These are phyloP conservation scores for Phyllotreta cruciferae DNA, from an alignment of 2,888 invertebrate species.

Conservation along the genomic window DNA sequence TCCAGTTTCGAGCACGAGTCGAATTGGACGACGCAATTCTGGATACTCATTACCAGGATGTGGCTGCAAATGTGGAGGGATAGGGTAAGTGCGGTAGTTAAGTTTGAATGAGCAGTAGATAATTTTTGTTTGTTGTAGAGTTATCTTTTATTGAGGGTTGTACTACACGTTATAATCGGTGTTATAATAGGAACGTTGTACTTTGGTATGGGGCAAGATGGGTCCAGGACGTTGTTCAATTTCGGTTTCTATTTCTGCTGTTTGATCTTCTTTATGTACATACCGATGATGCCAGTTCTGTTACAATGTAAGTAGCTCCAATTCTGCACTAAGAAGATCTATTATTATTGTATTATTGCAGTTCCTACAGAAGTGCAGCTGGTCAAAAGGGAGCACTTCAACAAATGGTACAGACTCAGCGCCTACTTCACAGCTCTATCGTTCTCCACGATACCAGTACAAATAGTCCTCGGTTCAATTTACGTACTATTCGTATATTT, in stretches of 20 bases:
- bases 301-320: constrained; percentile 73
- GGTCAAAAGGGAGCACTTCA: constrained; percentile 82
- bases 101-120: not conserved
- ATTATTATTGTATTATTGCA: constrained; percentile 56
- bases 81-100: constrained; percentile 62
- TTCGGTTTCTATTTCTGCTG: constrained; percentile 85
- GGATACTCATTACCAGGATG: constrained; percentile 72
- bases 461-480: constrained; percentile 71
- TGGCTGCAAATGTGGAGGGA: constrained; percentile 78
- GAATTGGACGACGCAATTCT: constrained; percentile 70
- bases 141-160: constrained; percentile 74
- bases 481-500: constrained; percentile 77
- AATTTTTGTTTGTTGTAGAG: constrained; percentile 61
- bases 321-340: constrained; percentile 7
- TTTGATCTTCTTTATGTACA: constrained; percentile 79
- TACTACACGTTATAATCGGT: constrained; percentile 73
- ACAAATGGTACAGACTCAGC: constrained; percentile 82
- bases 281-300: constrained; percentile 83
- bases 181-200: constrained; percentile 75
- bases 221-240: constrained; percentile 81
- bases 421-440: constrained; percentile 80
- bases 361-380: constrained; percentile 81
- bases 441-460: constrained; percentile 74
- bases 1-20: constrained; percentile 38
- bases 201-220: constrained; percentile 78